These are phyloP conservation scores for Incurvaria masculella DNA, from an alignment of 2,888 invertebrate genomes.

Conservation along the genomic window DNA sequence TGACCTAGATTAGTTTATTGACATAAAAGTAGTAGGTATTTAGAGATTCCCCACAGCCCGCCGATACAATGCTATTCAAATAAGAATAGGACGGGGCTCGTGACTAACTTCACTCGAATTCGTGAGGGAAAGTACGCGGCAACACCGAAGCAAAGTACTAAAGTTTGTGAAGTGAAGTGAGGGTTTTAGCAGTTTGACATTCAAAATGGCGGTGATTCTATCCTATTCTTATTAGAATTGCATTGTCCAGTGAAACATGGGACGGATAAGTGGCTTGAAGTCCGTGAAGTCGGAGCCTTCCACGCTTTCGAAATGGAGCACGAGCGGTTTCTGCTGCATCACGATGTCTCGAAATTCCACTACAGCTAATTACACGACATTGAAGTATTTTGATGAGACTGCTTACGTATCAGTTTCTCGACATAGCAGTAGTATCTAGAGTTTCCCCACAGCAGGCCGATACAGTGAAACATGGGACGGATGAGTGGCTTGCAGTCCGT, in stretches of 20 bases:
- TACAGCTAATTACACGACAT: too few relatives aligned
- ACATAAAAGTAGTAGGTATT: constrained; percentile 69
- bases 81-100: too few relatives aligned
- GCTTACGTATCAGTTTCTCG: constrained; percentile 50
- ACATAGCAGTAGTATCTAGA: constrained; percentile 72
- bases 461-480: constrained; percentile 71
- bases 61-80: too few relatives aligned
- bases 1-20: constrained; percentile 51
- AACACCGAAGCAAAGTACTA: too few relatives aligned
- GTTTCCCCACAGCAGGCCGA: constrained; percentile 83
- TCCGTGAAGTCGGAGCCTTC: constrained; percentile 70
- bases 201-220: too few relatives aligned
- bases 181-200: too few relatives aligned
- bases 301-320: constrained; percentile 65
- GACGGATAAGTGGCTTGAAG: constrained; percentile 54
- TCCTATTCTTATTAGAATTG: too few relatives aligned
- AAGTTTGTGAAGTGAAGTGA: too few relatives aligned
- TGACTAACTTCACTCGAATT: too few relatives aligned
- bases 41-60: constrained; percentile 81
- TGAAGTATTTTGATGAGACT: too few relatives aligned
- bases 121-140: too few relatives aligned
- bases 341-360: constrained; percentile 83
- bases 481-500: constrained; percentile 57
- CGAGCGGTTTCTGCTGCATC: constrained; percentile 71
- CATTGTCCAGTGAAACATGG: constrained; percentile 78